A percentile compares a stretch with the other conserved stretches of the same genome.
phyloP scores from a whole-genome alignment of 2,113 vertebrate species.

The Enhydra lutris region DNA sequence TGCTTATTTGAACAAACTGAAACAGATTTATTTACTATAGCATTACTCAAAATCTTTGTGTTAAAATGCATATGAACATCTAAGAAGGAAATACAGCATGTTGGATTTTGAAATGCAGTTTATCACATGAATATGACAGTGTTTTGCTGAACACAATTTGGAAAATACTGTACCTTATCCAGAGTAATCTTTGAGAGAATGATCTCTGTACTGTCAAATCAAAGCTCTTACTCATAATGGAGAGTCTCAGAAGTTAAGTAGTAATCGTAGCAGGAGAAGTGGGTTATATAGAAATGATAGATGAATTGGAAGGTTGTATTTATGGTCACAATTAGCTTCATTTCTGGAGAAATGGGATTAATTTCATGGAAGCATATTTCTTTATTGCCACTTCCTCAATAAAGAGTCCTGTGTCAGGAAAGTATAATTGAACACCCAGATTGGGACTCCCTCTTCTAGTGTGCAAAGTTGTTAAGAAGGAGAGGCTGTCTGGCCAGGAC shows the following conservation, averaged over 20 bases:
- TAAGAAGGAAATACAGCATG: neutral
- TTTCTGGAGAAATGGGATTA: neutral
- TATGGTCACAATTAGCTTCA: neutral
- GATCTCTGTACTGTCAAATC: neutral
- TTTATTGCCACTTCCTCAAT: neutral
- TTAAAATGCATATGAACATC: neutral
- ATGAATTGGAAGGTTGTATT: neutral
- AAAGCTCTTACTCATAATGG: neutral
- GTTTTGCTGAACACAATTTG: neutral
- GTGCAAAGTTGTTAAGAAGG: neutral
- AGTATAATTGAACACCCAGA: neutral
- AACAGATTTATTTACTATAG: neutral
- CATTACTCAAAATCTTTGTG: neutral
- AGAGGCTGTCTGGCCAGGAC: neutral
- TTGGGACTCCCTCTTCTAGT: neutral
- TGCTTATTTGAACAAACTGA: neutral
- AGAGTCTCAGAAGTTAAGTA: neutral
- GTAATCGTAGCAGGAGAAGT: neutral
- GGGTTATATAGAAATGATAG: neutral
- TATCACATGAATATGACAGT: neutral
- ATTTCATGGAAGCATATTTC: neutral
- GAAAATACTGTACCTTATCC: neutral
- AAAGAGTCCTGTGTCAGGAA: neutral
- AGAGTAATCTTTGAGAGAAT: neutral
- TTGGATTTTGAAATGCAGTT: neutral